Evolutionary conservation across 2,888 invertebrate species (phyloP).

Genomic region (Nemapogon koenigi): DNA sequence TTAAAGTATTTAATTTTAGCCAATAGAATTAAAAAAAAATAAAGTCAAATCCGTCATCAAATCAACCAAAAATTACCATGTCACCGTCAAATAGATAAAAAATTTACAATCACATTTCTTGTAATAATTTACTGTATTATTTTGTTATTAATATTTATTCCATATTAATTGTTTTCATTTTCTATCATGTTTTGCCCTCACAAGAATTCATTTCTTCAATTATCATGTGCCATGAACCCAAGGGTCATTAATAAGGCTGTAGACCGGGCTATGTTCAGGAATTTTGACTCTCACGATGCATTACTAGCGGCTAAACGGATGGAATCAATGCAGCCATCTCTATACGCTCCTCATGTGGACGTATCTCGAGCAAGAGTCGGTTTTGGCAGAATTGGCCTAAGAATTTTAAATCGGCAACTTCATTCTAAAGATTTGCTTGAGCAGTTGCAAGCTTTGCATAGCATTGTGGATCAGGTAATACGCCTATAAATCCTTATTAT

Average conservation of each 20-base stretch:
- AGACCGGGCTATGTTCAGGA: conserved; percentile 32
- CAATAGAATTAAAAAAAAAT: too few species aligned
- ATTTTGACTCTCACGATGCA: conserved; percentile 29
- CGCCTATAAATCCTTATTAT: too few species aligned
- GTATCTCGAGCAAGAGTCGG: conserved; percentile 36
- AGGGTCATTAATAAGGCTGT: conserved; percentile 46
- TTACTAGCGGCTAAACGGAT: conserved; percentile 31
- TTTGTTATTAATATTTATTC: too few species aligned
- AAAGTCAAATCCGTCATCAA: too few species aligned
- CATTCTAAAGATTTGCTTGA: conserved; percentile 32
- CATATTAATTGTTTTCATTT: conserved; percentile 3
- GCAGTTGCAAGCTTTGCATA: conserved; percentile 45
- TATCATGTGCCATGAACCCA: conserved; percentile 42
- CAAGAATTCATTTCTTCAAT: conserved; percentile 49
- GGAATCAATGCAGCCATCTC: conserved; percentile 46
- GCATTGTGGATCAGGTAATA: conserved; percentile 44
- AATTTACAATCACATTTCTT: too few species aligned
- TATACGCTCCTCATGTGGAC: conserved; percentile 41
- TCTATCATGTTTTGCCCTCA: conserved; percentile 44
- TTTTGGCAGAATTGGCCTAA: conserved; percentile 39
- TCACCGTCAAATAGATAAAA: too few species aligned
- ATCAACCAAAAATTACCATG: too few species aligned
- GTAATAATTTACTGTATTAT: too few species aligned
- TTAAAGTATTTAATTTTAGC: too few species aligned
- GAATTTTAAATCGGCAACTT: conserved; percentile 36